Evolutionary conservation across 1,140 invertebrate genomes (phyloP).

Genomic region (Oedothorax gibbosus): DNA sequence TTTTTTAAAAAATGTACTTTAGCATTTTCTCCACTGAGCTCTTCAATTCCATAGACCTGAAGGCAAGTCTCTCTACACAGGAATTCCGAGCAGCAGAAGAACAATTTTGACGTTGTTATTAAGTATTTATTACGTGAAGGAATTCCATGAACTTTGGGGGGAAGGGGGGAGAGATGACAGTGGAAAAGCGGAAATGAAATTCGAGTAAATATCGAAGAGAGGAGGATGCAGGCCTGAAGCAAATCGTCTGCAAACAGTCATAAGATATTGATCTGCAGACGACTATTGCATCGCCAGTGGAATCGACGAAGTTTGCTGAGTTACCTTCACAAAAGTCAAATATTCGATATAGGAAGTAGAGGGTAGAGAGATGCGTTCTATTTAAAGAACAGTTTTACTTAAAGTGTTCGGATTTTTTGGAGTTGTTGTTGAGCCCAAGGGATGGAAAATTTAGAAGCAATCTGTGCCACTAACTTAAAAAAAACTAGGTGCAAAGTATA

Average conservation of each 20-base stretch:
- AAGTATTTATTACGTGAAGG: conserved; percentile 45
- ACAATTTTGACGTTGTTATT: conserved; percentile 31
- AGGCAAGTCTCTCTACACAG: too few species aligned
- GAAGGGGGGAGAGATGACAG: not conserved
- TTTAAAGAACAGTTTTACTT: too few species aligned
- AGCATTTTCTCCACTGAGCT: too few species aligned
- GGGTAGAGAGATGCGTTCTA: too few species aligned
- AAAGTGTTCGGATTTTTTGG: too few species aligned
- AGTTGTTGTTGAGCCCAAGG: too few species aligned
- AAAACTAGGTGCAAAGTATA: too few species aligned
- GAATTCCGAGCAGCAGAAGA: not conserved
- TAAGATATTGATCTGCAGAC: conserved; percentile 18
- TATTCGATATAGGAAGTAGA: not conserved
- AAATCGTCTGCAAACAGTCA: conserved; percentile 30
- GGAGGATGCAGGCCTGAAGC: conserved; percentile 10
- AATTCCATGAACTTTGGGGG: not conserved
- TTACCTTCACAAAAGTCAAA: conserved; percentile 24
- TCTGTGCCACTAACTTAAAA: too few species aligned
- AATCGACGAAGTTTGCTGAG: conserved; percentile 20
- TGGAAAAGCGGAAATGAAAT: conserved; percentile 43
- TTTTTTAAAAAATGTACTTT: too few species aligned
- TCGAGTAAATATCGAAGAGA: conserved; percentile 32
- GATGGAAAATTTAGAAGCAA: too few species aligned
- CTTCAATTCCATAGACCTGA: too few species aligned
- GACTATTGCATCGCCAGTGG: conserved; percentile 3